phyloP scores from a whole-genome alignment of 2,797 vertebrate species.

The Crax fasciolata region DNA sequence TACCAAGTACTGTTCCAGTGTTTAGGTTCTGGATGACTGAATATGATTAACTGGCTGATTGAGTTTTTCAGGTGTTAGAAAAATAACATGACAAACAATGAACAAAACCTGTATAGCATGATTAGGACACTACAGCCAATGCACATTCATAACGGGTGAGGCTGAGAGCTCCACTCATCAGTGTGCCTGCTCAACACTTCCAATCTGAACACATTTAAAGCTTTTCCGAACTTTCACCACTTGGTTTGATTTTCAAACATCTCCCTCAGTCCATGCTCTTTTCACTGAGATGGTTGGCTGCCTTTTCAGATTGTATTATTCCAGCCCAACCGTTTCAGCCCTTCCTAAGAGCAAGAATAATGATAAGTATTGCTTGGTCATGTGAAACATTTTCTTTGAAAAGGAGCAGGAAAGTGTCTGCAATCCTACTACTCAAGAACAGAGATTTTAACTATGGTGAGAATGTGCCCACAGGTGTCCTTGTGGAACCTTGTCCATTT shows the following conservation, averaged over 20 bases:
- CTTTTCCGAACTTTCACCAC: conserved; percentile 11
- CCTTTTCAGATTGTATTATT: conserved; percentile 66
- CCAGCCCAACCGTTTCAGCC: background rate
- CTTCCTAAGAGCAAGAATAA: background rate
- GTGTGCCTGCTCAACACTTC: conserved; percentile 3
- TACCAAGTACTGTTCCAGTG: conserved; percentile 41
- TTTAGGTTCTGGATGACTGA: conserved; percentile 73
- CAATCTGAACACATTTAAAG: background rate
- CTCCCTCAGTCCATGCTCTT: conserved; percentile 15
- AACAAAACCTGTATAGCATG: conserved; percentile 2
- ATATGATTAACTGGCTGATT: conserved; percentile 77
- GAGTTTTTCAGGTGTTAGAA: conserved; percentile 73
- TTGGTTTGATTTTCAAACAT: conserved; percentile 33
- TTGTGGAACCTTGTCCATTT: too few species aligned
- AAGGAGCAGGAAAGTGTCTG: background rate
- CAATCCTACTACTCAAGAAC: background rate
- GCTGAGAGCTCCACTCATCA: background rate
- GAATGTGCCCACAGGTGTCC: background rate
- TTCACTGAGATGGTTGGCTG: conserved; percentile 20
- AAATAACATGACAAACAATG: conserved; percentile 57
- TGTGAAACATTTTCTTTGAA: background rate
- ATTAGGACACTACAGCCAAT: conserved; percentile 2
- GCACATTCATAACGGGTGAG: conserved; percentile 17
- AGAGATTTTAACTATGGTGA: background rate
- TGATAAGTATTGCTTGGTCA: background rate